phyloP scores from a whole-genome alignment of 2,113 vertebrate species.

The Eurystomus gularis region DNA sequence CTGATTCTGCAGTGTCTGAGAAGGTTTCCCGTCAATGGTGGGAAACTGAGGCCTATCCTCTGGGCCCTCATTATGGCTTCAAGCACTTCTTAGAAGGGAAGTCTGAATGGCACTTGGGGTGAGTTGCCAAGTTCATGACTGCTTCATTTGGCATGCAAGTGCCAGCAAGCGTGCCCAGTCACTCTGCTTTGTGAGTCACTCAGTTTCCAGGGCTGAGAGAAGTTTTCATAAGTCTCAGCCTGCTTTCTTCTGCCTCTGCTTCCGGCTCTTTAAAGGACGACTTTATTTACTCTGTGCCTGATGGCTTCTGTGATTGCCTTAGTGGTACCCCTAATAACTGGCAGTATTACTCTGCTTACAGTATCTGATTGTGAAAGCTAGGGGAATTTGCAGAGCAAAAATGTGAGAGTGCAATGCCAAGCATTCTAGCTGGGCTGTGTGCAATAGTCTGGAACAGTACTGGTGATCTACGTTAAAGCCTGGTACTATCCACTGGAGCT shows the following conservation, averaged over 20 bases:
- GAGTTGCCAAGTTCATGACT: neutral
- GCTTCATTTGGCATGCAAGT: neutral
- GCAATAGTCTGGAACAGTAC: neutral
- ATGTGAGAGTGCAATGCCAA: neutral
- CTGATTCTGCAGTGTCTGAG: accelerated
- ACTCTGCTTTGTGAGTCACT: neutral
- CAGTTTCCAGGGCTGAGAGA: neutral
- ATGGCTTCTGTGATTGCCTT: neutral
- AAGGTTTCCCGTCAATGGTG: neutral
- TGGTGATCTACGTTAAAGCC: accelerated
- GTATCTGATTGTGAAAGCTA: accelerated
- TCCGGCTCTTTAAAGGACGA: neutral
- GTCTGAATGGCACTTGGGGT: neutral
- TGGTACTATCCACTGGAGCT: neutral
- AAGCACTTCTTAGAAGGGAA: neutral
- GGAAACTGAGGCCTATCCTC: neutral
- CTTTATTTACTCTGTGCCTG: neutral
- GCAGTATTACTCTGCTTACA: neutral
- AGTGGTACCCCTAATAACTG: neutral
- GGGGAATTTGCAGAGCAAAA: neutral
- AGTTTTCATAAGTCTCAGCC: neutral
- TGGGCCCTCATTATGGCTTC: accelerated
- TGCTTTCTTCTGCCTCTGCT: neutral
- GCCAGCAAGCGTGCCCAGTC: neutral
- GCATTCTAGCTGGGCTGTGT: neutral